Evolutionary conservation across 2,888 invertebrate species (phyloP), one percentile per base, ranked within the genome.

Genomic region (Pilophorus perplexus): DNA sequence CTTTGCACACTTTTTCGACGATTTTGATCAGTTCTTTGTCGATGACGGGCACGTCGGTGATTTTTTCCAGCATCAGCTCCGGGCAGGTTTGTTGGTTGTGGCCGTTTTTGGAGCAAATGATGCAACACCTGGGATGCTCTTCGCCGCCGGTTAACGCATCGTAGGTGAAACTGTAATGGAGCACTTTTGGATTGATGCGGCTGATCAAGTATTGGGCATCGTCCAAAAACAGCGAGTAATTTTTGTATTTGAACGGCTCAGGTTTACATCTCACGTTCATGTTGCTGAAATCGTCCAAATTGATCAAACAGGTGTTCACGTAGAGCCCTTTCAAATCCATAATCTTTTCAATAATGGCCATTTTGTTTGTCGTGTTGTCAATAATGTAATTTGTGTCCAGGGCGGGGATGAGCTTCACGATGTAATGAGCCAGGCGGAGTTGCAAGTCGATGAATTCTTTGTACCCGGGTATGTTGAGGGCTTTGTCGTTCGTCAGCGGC

Each of bases 1-100:
- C 28, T 27, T 27, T 18, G 20, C 62, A 62, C 4, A 73, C 68
- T 20, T 62, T 33, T 50, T 71, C 70, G 12, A 73, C 33, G 3
- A 46, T 18, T 33, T 27, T 28, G 14, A 16, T 67, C 64, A 64
- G 16, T n/a, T 50, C 64, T 10, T 38, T 2, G 23, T 68, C 66
- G 6, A 68, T 38, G 8, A 54, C 25, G 1, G 40, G 44, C 28
- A 57, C 16, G 3, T 44, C 57, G 10, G 23, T 33, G 23, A 50
- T 1, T 22, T 38, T 38, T 18, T 81, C 80, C 5, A 82, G 72
- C 2, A 74, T 74, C 69, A 80, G 79, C 27, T 80, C 80, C 1
- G 80, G 80, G 71, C 82, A 82, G 38, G 75, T 73, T 38, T 74
- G 72, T 71, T 78, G 78, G 20, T 77, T 72, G 73, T 82, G 82